Conservation (phyloP, 2,797 vertebrate species). For the Chromis chromis region DNA sequence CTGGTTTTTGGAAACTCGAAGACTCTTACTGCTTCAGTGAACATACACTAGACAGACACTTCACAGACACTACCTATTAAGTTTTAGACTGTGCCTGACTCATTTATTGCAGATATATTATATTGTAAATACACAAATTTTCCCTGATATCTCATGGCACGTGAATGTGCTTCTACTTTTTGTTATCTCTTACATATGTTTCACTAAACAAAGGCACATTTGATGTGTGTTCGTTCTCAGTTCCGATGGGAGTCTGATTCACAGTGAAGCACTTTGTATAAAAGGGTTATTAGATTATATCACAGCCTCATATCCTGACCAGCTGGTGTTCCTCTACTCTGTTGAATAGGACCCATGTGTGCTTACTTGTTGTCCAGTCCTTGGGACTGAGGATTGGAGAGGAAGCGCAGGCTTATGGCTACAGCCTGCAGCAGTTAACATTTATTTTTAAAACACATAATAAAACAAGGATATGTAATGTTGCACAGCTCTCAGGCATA, state of each 20-base stretch:
- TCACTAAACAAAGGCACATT: slow-evolving; percentile 21
- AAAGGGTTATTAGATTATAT: slow-evolving; percentile 53
- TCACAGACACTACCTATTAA: neutral
- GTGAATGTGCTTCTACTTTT: neutral
- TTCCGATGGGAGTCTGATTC: slow-evolving; percentile 29
- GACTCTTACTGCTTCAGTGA: slow-evolving; percentile 3
- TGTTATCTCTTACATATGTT: slow-evolving; percentile 24
- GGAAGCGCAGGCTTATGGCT: slow-evolving; percentile 34
- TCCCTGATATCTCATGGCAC: neutral
- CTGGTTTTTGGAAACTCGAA: slow-evolving; percentile 18
- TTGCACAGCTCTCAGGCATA: neutral
- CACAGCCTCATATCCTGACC: slow-evolving; percentile 69
- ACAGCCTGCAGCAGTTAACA: slow-evolving; percentile 24
- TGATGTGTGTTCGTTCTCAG: slow-evolving; percentile 13
- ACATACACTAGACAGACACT: too few relatives aligned
- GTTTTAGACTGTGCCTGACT: neutral
- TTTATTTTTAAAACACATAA: slow-evolving; percentile 22
- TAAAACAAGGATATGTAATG: slow-evolving; percentile 9
- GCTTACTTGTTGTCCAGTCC: slow-evolving; percentile 39
- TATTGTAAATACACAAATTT: neutral
- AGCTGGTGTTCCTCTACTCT: slow-evolving; percentile 62
- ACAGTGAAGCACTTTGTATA: slow-evolving; percentile 25
- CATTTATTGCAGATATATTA: neutral
- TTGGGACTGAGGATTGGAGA: slow-evolving; percentile 32
- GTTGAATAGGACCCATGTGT: slow-evolving; percentile 73